Conservation (phyloP, 1,140 invertebrate genomes). For the Octopus bimaculoides region DNA sequence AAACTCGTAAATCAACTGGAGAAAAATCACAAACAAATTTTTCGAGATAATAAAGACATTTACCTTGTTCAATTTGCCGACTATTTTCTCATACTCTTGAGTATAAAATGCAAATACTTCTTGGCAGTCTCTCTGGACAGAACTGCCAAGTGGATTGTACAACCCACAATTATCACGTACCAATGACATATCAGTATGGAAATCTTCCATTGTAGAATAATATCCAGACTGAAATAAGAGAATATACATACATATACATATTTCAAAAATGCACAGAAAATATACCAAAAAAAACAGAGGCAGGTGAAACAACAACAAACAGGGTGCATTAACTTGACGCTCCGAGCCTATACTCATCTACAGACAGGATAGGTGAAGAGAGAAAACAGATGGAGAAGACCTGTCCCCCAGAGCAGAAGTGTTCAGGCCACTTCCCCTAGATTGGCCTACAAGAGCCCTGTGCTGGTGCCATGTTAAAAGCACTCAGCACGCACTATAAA, state of each 20-base stretch:
- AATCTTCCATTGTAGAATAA: conserved; percentile 50
- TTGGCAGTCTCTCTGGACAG: conserved; percentile 53
- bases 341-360: no score
- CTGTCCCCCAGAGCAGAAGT: no score
- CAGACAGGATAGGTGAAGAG: no score
- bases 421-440: no score
- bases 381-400: no score
- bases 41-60: background rate
- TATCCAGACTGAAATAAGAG: conserved; percentile 33
- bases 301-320: no score
- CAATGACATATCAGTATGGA: conserved; percentile 54
- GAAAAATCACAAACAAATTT: background rate
- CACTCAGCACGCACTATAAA: no score
- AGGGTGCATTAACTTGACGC: no score
- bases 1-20: background rate
- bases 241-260: background rate
- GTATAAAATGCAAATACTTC: conserved; percentile 53
- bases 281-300: no score
- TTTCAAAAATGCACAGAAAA: no score
- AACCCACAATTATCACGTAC: conserved; percentile 51
- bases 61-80: conserved; percentile 49
- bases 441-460: no score
- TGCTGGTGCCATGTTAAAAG: no score
- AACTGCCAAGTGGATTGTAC: conserved; percentile 53
- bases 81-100: conserved; percentile 47